Evolutionary conservation across 2,113 vertebrate species (phyloP), one percentile per base, ranked within the genome.

Genomic region (Formicarius rufipectus): DNA sequence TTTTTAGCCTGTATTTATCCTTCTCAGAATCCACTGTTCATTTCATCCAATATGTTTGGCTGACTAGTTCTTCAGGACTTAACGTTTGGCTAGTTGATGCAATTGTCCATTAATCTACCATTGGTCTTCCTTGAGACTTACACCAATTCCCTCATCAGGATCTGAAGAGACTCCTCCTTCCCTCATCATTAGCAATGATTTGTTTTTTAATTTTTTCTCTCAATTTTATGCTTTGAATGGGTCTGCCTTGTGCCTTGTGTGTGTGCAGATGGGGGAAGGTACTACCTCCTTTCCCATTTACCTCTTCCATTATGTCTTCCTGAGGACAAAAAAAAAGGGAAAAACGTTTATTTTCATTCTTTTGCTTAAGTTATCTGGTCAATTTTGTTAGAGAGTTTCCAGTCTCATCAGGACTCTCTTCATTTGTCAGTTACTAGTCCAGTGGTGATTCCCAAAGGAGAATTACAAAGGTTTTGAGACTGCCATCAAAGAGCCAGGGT

Each of bases 131-230:
- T 40, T 58, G 45, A 82, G n/a, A 53, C 27, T 53, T 79, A 13
- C 11, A 44, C 6, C 5, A 10, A 21, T 47, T 69, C n/a, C 12
- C 6, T 66, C 27, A 47, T 10, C 14, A 42, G 33, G 23, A 69
- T 37, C 35, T 42, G 14, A 60, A 27, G 20, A 78, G 5, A 42
- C 35, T 55, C 1, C 2, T 3, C 4, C 8, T 27, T 58, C 8
- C 4, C 1, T 37, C 16, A 30, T 33, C n/a, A 6, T 1, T 1
- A 0, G 8, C 30, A 60, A 15, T 25, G 4, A 31, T 31, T 50
- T 49, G 2, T 1, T 27, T 55, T 52, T 33, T 1, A 10, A 17
- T 10, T 50, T 74, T 60, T 56, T 2, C 6, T 1, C 18, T 72
- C 25, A 50, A 25, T 79, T 75, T 79, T 40, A 7, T 50, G 35